These are phyloP conservation scores for Lasioglossum figueresi DNA, from an alignment of 2,888 invertebrate genomes.

Conservation along the genomic window DNA sequence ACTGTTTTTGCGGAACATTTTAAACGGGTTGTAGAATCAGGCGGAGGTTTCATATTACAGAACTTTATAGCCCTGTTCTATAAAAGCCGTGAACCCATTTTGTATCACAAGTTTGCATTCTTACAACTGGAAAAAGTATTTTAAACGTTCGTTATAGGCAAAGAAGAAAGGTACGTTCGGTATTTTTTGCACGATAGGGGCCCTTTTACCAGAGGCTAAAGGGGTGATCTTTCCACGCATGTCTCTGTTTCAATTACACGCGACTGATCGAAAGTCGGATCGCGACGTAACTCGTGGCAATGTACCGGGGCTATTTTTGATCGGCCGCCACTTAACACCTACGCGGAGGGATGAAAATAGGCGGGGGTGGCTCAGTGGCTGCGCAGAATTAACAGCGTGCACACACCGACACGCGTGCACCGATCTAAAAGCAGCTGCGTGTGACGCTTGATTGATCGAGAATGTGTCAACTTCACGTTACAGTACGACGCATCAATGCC, in stretches of 20 bases:
- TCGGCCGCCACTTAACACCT: slow-evolving; percentile 58
- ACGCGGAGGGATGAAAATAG: slow-evolving; percentile 47
- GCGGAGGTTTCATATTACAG: background rate
- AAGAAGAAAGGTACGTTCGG: background rate
- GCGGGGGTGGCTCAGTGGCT: slow-evolving; percentile 42
- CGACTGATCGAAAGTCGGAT: slow-evolving; percentile 42
- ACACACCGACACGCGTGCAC: slow-evolving; percentile 47
- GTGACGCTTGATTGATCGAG: slow-evolving; percentile 82
- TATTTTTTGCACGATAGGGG: background rate
- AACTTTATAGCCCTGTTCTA: too few relatives aligned
- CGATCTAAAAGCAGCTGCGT: slow-evolving; percentile 76
- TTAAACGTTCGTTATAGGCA: too few relatives aligned
- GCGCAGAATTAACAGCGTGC: slow-evolving; percentile 65
- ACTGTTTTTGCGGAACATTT: background rate
- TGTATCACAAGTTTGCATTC: background rate
- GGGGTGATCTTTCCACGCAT: slow-evolving; percentile 11
- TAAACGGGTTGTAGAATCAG: background rate
- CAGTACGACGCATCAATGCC: slow-evolving; percentile 78
- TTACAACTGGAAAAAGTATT: too few relatives aligned
- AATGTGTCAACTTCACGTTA: slow-evolving; percentile 82
- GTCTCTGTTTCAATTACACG: slow-evolving; percentile 50
- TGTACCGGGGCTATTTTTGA: slow-evolving; percentile 62
- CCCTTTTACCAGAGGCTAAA: background rate
- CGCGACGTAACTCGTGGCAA: slow-evolving; percentile 46
- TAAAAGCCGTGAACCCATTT: background rate